Base-by-base conservation (phyloP, 1,140 invertebrate genomes). In the Gryon sp. region DNA sequence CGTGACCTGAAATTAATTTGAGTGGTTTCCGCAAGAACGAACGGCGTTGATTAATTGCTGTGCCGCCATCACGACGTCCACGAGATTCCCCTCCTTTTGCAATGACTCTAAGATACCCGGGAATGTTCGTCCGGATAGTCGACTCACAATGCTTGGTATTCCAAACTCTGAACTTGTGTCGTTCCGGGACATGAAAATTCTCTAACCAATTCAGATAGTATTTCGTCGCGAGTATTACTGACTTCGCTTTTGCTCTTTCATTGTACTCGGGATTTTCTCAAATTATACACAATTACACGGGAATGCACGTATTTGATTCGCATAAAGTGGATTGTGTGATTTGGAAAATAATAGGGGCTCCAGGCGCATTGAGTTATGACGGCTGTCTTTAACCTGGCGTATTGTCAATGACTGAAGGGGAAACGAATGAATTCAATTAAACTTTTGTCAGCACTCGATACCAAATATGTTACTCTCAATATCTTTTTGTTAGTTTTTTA, bases 1-100 rank as follows among this genome's bases (percentile, higher is more conserved):
- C 84, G 68, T 83, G 84, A 87, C 83, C 86, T 83, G 84, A 86
- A 86, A 87, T 87, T 87, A 87, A 87, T 87, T 87, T 86, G 83
- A 86, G 84, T 87, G 85, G 86, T 86, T 87, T 86, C 75, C 80
- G 59, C 76, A 48, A 78, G 59, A 74, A 46, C 79, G 78, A 80
- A 50, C 57, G 41, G 30, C 55, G 57, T 30, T 82, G 79, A 83
- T 84, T 84, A 83, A 84, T 84, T 82, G 82, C 76, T 73, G 78
- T 68, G 26, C 50, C 46, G 53, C 16, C 34, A 22, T 48, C 43
- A 59, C 52, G 36, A 38, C 34, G 50, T 22, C 34, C 55, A 19
- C 30, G 22, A 30, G n/a, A n/a, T 5, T 41, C 41, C 57, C 57
- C 43, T 62, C 9, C 7, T 32, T n/a, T n/a, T 28, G 53, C 40